These are phyloP conservation scores for Pheucticus melanocephalus DNA, from an alignment of 2,113 vertebrate genomes.

Conservation along the genomic window DNA sequence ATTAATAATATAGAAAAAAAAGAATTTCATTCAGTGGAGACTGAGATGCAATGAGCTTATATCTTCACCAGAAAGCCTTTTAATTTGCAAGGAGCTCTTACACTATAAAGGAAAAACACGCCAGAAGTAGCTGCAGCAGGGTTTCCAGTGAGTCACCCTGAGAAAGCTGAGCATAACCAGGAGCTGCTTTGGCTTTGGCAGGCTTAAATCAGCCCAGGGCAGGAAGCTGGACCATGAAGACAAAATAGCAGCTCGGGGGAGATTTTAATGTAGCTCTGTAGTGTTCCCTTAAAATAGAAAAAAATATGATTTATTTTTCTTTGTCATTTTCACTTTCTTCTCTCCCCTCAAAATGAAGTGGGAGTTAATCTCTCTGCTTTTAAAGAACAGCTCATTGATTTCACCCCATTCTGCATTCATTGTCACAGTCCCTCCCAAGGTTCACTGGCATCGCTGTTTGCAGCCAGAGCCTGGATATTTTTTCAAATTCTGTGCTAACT, in stretches of 20 bases:
- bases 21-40: rapidly evolving
- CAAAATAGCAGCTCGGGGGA: background rate
- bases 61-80: background rate
- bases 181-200: background rate
- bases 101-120: background rate
- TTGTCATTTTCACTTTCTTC: background rate
- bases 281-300: background rate
- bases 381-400: background rate
- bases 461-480: background rate
- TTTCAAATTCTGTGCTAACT: background rate
- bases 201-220: background rate
- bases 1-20: background rate
- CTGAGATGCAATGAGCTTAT: background rate
- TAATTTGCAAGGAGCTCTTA: background rate
- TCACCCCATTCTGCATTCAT: background rate
- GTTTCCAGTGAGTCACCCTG: background rate
- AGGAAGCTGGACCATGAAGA: background rate
- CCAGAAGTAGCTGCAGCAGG: background rate
- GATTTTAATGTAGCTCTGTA: background rate
- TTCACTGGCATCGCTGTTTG: background rate
- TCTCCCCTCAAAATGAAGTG: background rate
- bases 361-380: background rate
- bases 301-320: rapidly evolving
- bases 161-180: rapidly evolving
- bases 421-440: background rate